These are phyloP conservation scores for Podabrus alpinus DNA, from an alignment of 2,888 invertebrate genomes.

Conservation along the genomic window DNA sequence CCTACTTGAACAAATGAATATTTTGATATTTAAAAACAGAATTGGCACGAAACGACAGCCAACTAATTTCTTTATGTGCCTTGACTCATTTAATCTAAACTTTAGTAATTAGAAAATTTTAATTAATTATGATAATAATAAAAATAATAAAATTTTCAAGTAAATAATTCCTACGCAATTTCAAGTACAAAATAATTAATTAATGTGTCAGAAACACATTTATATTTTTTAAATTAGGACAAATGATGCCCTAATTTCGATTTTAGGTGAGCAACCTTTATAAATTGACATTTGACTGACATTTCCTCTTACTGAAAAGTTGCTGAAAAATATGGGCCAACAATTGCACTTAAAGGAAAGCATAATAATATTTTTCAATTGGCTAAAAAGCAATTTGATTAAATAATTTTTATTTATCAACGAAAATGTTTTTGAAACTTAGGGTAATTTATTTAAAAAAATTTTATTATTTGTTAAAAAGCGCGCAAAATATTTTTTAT, in stretches of 20 bases:
- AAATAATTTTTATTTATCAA: not conserved
- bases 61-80: not conserved
- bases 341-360: not conserved
- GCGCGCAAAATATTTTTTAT: not conserved
- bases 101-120: not conserved
- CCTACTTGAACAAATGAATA: not conserved
- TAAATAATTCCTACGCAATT: not conserved
- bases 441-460: not conserved
- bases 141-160: not conserved
- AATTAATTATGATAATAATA: not conserved
- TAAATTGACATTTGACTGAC: slow-evolving; percentile 16
- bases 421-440: not conserved
- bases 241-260: slow-evolving; percentile 9
- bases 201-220: not conserved
- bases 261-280: slow-evolving; percentile 17
- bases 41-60: not conserved
- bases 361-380: not conserved
- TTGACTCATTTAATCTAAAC: not conserved
- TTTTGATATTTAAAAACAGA: not conserved
- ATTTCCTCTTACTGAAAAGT: slow-evolving; percentile 13
- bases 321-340: not conserved
- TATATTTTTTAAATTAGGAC: not conserved
- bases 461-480: not conserved
- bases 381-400: not conserved
- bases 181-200: not conserved